Conservation (phyloP, 1,140 invertebrate species). For the Idris sp. region DNA sequence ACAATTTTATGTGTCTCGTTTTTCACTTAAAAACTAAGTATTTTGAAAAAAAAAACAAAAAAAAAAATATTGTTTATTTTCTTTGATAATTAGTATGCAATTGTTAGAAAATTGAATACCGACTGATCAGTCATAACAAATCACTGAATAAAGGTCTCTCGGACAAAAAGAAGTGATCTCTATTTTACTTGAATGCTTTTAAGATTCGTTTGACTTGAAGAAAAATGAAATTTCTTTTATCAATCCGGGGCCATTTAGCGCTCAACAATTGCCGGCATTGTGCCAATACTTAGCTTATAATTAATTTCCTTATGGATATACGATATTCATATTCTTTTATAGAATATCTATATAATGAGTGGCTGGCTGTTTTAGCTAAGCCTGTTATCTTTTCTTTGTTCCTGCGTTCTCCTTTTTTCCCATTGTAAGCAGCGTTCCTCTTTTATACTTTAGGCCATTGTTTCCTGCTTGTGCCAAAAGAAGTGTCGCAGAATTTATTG, state of each 20-base stretch:
- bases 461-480: slow-evolving; percentile 41
- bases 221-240: slow-evolving; percentile 15
- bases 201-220: neutral
- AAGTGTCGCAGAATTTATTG: slow-evolving; percentile 43
- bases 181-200: neutral
- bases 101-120: too few species aligned
- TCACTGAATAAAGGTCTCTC: too few species aligned
- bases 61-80: too few species aligned
- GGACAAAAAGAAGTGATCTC: too few species aligned
- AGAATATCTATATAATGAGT: slow-evolving; percentile 7
- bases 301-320: slow-evolving; percentile 40
- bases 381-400: slow-evolving; percentile 63
- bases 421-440: slow-evolving; percentile 43
- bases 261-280: slow-evolving; percentile 14
- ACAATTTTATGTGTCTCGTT: too few species aligned
- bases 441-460: slow-evolving; percentile 52
- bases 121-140: too few species aligned
- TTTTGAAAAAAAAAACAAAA: too few species aligned
- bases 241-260: neutral
- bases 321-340: too few species aligned
- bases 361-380: slow-evolving; percentile 54
- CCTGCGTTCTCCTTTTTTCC: slow-evolving; percentile 37
- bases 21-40: too few species aligned
- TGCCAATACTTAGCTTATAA: slow-evolving; percentile 13
- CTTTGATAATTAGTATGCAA: too few species aligned